Evolutionary conservation across 2,797 vertebrate species (phyloP).

Genomic region (Distichodus sexfasciatus): DNA sequence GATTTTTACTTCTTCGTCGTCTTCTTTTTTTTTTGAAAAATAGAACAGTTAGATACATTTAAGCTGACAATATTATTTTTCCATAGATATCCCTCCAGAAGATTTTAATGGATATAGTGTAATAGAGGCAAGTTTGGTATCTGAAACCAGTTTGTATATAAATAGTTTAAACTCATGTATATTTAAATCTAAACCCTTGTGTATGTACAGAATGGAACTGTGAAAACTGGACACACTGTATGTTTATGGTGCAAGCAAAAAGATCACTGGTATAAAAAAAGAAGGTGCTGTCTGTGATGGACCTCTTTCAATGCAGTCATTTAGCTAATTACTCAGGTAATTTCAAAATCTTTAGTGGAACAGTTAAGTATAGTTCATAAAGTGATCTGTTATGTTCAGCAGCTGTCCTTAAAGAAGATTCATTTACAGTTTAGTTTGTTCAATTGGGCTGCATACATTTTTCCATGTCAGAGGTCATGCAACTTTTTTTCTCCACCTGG

Average conservation of each 20-base stretch:
- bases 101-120: conserved; percentile 49
- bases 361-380: conserved; percentile 56
- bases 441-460: conserved; percentile 20
- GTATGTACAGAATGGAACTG: conserved; percentile 72
- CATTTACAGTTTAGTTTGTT: conserved; percentile 26
- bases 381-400: conserved; percentile 28
- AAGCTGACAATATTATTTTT: conserved; percentile 51
- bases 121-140: conserved; percentile 52
- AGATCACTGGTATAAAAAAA: conserved; percentile 55
- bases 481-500: not conserved
- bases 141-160: conserved; percentile 63
- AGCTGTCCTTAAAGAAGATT: conserved; percentile 8
- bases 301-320: conserved; percentile 54
- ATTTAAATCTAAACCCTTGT: conserved; percentile 48
- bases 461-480: conserved; percentile 16
- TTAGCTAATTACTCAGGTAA: conserved; percentile 73
- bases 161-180: conserved; percentile 62
- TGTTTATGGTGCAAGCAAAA: conserved; percentile 55
- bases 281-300: conserved; percentile 55
- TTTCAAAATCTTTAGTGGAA: conserved; percentile 56
- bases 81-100: conserved; percentile 43
- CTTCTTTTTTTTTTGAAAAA: conserved; percentile 16
- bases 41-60: conserved; percentile 38
- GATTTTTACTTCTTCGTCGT: conserved; percentile 14
- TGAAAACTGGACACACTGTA: conserved; percentile 75